Conservation (phyloP, 2,888 invertebrate species). For the Pandemis cinnamomeana region DNA sequence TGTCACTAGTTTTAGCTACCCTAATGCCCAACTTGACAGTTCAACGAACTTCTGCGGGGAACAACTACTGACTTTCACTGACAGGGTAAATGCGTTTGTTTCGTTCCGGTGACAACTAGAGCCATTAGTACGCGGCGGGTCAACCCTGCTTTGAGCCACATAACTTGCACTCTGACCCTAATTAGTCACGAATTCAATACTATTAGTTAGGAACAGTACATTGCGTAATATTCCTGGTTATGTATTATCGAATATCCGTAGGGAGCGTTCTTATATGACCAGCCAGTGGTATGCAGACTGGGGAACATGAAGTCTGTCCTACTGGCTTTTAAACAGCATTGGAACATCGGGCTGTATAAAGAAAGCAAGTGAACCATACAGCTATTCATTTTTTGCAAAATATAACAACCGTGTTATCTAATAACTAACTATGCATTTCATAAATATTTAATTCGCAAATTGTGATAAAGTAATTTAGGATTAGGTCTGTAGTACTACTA, state of each 20-base stretch:
- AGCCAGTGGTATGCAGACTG: too few species aligned
- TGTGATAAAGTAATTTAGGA: too few species aligned
- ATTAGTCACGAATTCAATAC: neutral
- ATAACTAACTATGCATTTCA: too few species aligned
- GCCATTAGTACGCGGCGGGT: neutral
- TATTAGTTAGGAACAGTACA: neutral
- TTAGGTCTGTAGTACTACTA: too few species aligned
- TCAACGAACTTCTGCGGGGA: neutral
- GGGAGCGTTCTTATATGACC: neutral
- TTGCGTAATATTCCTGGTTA: neutral
- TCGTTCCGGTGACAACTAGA: neutral
- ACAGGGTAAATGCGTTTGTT: constrained; percentile 7
- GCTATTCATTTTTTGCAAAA: too few species aligned
- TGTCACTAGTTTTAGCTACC: neutral
- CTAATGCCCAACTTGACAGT: neutral
- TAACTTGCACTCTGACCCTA: constrained; percentile 9
- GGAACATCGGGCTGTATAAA: too few species aligned
- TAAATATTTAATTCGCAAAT: too few species aligned
- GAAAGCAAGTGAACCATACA: too few species aligned
- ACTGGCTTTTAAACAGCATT: too few species aligned
- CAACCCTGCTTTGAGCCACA: constrained; percentile 10
- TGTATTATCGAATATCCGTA: neutral
- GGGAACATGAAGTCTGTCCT: too few species aligned
- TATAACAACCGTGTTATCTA: too few species aligned
- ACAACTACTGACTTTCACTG: neutral